These are phyloP conservation scores for Eurytoma californica DNA, from an alignment of 2,888 invertebrate species.

Conservation along the genomic window DNA sequence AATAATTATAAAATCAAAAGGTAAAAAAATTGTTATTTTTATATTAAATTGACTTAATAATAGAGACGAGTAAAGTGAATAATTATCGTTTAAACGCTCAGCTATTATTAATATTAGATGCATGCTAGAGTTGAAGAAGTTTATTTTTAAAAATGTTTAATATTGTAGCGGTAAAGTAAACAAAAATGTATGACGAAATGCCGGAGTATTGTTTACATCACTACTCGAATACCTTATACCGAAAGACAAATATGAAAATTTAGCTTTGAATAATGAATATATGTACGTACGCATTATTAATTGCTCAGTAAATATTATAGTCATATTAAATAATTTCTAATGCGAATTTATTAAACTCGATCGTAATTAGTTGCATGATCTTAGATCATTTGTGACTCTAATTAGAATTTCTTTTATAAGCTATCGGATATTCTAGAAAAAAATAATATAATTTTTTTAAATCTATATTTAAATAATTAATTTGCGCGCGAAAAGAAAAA, in stretches of 20 bases:
- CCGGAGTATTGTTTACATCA: neutral
- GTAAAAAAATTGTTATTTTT: constrained; percentile 8
- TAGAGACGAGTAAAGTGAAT: too few relatives aligned
- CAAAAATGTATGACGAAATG: too few relatives aligned
- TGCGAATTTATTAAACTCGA: too few relatives aligned
- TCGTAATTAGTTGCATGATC: too few relatives aligned
- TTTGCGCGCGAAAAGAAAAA: neutral
- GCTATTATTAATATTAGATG: constrained; percentile 1
- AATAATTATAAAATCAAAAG: constrained; percentile 5
- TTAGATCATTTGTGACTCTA: too few relatives aligned
- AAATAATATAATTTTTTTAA: too few relatives aligned
- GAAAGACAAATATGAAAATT: neutral
- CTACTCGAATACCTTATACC: constrained; percentile 28
- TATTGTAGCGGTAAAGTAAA: too few relatives aligned
- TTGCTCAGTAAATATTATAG: neutral
- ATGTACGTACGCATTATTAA: neutral
- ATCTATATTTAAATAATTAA: neutral
- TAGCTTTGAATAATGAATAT: neutral
- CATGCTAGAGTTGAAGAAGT: constrained; percentile 1
- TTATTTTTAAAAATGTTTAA: constrained; percentile 18
- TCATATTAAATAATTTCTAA: too few relatives aligned
- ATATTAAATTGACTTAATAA: neutral
- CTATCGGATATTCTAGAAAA: too few relatives aligned
- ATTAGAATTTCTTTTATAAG: too few relatives aligned
- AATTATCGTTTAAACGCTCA: constrained; percentile 7